These are phyloP conservation scores for Aphis gossypii DNA, from an alignment of 1,140 invertebrate species.

Conservation along the genomic window DNA sequence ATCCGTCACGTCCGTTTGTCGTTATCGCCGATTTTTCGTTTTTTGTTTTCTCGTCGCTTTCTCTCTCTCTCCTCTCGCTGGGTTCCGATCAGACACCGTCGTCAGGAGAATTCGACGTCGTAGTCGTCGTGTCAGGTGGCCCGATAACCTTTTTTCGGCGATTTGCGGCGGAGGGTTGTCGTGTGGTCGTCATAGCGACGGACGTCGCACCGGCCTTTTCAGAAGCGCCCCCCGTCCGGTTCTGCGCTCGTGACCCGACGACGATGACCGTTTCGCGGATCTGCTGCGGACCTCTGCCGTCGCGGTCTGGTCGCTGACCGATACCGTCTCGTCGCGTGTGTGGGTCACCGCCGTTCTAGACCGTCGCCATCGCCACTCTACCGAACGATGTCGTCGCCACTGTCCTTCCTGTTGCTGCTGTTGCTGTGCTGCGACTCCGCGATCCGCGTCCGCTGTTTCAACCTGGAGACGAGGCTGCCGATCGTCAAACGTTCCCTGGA, in stretches of 20 bases:
- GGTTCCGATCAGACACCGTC: too few relatives aligned
- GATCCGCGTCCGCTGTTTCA: constrained; percentile 68
- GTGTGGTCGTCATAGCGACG: too few relatives aligned
- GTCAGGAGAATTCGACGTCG: too few relatives aligned
- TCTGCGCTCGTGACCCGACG: neutral
- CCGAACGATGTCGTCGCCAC: neutral
- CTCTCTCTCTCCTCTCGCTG: too few relatives aligned
- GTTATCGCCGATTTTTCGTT: neutral
- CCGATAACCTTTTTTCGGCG: too few relatives aligned
- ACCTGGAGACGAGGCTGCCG: constrained; percentile 84
- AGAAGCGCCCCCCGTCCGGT: neutral
- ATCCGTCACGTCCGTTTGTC: neutral
- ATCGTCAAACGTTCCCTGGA: constrained; percentile 76
- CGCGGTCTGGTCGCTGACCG: neutral
- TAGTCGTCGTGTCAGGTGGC: too few relatives aligned
- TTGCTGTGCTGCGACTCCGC: neutral
- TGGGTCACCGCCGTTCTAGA: too few relatives aligned
- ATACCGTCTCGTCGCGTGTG: neutral
- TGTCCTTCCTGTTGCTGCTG: neutral
- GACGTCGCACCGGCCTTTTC: too few relatives aligned
- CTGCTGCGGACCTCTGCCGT: neutral
- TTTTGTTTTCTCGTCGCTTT: neutral
- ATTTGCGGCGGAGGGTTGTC: too few relatives aligned
- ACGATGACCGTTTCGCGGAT: neutral
- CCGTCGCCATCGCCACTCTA: too few relatives aligned